Evolutionary conservation across 2,113 vertebrate genomes (phyloP).

Genomic region (Rhynchopsitta pachyrhyncha): DNA sequence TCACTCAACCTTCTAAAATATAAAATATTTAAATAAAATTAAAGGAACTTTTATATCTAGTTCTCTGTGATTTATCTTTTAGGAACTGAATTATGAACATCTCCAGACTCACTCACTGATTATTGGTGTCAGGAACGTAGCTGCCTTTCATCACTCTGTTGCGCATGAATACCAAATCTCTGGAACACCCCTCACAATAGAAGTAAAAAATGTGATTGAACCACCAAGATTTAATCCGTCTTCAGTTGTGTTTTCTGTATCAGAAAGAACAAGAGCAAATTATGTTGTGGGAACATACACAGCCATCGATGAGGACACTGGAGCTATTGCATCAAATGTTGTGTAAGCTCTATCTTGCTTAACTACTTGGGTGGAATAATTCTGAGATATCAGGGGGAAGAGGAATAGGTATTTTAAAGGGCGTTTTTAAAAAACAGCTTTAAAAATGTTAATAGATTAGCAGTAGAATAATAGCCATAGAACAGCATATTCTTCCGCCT

Average conservation of each 20-base stretch:
- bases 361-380: neutral
- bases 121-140: slow-evolving; percentile 84
- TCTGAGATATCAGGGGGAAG: neutral
- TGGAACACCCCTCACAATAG: slow-evolving; percentile 75
- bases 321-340: slow-evolving; percentile 80
- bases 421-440: neutral
- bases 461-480: neutral
- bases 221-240: slow-evolving; percentile 78
- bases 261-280: slow-evolving; percentile 67
- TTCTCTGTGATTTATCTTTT: slow-evolving; percentile 27
- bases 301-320: slow-evolving; percentile 85
- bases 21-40: neutral
- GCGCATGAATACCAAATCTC: slow-evolving; percentile 12
- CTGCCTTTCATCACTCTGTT: slow-evolving; percentile 80
- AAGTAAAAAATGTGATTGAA: slow-evolving; percentile 82
- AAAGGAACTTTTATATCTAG: neutral
- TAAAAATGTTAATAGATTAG: neutral
- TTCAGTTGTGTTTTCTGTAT: slow-evolving; percentile 66
- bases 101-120: slow-evolving; percentile 72
- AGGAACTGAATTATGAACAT: slow-evolving; percentile 89
- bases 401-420: neutral
- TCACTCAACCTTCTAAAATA: neutral
- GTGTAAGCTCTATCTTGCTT: slow-evolving; percentile 71
- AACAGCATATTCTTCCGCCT: neutral
- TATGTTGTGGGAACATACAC: slow-evolving; percentile 73